Base-by-base conservation (phyloP, 1,140 invertebrate genomes). In the Geopemphigus sp. region DNA sequence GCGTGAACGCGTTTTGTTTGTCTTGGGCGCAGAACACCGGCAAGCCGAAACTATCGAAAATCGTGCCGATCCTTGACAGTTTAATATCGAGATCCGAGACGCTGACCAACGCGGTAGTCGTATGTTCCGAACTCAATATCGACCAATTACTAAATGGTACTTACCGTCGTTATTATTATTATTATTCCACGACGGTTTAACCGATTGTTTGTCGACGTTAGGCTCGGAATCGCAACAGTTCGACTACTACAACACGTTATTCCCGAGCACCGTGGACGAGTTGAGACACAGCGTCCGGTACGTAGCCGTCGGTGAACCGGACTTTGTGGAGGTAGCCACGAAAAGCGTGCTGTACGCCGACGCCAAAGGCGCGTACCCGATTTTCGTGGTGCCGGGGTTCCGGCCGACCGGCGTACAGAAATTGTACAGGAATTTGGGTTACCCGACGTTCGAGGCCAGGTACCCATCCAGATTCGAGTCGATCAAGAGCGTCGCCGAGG, bases 301-400 rank as follows among this genome's bases (percentile, higher is more conserved):
- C 47, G 19, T 72, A 3, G 17, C 14, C 1, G 54, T 26, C 5
- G 26, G 56, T 10, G 22, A 70, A 47, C 59, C 81, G 0, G 22
- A 56, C 5, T 81, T 81, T 15, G 78, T 70, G 15, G 81, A 81
- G 45, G 50, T 81, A 3, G 10, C 19, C 2, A 81, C 81, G 3
- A 66, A 57, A 6, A 81, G 81, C 47, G 66, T 57, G 5, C 17
- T 32, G 19, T 81, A 70, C 17, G 22, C 63, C 5, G 32, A 81
- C 14, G 68, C 61, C 0, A 81, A 81, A 64, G 76, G 64, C 45
- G 53, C 47, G 4, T 47, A 66, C 26, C 81, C 81, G 0, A 15
- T 81, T 5, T 81, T 81, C 24, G 29, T 80, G 6, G 8, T 81
- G 14, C 76, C 76, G 5, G 81, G 81, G 19, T 80, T 81, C 39